phyloP scores from a whole-genome alignment of 2,888 invertebrate genomes.

The Drosophila hawaiiensis region DNA sequence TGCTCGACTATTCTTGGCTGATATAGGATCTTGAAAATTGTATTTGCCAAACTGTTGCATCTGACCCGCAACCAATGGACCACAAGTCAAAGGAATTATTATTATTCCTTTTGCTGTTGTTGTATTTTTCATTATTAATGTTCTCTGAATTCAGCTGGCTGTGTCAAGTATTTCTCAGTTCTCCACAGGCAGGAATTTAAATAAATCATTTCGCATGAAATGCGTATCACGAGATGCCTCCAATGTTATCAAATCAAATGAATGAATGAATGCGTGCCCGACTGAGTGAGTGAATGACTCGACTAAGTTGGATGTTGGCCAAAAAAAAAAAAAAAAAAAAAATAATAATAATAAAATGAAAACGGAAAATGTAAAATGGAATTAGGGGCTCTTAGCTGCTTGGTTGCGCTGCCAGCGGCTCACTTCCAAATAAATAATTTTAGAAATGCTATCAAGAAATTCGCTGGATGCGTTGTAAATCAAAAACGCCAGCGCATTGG shows the following conservation, averaged over 20 bases:
- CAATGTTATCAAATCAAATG: constrained; percentile 75
- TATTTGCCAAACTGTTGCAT: constrained; percentile 67
- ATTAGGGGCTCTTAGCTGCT: constrained; percentile 63
- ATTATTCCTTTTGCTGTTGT: constrained; percentile 8
- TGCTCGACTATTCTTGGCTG: constrained; percentile 2
- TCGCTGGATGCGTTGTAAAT: constrained; percentile 62
- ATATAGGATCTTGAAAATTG: constrained; percentile 1
- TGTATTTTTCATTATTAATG: constrained; percentile 46
- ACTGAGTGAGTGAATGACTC: constrained; percentile 42
- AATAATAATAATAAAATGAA: neutral
- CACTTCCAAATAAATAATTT: constrained; percentile 54
- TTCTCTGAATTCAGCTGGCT: constrained; percentile 22
- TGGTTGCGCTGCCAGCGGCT: constrained; percentile 38
- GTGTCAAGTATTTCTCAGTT: constrained; percentile 33
- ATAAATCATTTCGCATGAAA: constrained; percentile 77
- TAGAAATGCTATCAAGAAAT: constrained; percentile 54
- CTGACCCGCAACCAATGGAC: constrained; percentile 17
- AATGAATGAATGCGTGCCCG: constrained; percentile 53
- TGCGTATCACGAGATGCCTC: constrained; percentile 57
- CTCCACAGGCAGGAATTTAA: constrained; percentile 66
- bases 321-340: constrained; percentile 11
- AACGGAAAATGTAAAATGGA: constrained; percentile 25
- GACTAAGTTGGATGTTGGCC: constrained; percentile 21
- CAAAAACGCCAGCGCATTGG: constrained; percentile 71
- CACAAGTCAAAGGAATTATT: constrained; percentile 52